phyloP scores from a whole-genome alignment of 2,113 vertebrate genomes.

The Pionites leucogaster region DNA sequence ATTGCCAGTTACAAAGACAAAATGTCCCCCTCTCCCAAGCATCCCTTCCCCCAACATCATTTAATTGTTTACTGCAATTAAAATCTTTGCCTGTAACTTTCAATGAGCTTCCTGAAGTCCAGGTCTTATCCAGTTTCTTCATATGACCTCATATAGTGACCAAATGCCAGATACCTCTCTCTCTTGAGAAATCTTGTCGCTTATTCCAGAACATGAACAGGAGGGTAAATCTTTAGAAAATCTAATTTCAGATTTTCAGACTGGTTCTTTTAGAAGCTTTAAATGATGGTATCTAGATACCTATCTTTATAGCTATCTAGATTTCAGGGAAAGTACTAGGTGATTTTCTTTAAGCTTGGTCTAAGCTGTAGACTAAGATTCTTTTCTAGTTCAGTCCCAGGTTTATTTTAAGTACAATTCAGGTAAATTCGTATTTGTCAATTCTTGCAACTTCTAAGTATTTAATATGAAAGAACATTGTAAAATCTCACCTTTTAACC shows the following conservation, averaged over 20 bases:
- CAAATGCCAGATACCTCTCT: not conserved
- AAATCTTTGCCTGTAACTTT: not conserved
- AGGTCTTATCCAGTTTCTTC: not conserved
- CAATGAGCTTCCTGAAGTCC: not conserved
- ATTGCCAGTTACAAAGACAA: not conserved
- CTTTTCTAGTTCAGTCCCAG: not conserved
- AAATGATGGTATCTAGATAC: not conserved
- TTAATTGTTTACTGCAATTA: not conserved
- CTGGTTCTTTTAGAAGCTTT: not conserved
- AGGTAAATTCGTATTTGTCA: not conserved
- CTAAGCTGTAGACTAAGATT: not conserved
- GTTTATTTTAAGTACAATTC: not conserved
- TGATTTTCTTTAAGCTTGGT: not conserved
- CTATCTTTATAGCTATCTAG: not conserved
- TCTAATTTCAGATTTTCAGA: not conserved
- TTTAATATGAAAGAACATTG: not conserved
- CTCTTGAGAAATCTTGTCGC: not conserved
- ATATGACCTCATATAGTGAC: not conserved
- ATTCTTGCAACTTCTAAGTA: not conserved
- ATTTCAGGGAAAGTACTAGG: not conserved
- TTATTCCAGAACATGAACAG: not conserved
- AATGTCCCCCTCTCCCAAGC: not conserved
- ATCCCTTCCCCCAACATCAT: fast-evolving
- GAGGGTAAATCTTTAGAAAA: not conserved
- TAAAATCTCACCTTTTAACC: not conserved